phyloP scores from a whole-genome alignment of 2,888 invertebrate species.

The Erpobdella octoculata region DNA sequence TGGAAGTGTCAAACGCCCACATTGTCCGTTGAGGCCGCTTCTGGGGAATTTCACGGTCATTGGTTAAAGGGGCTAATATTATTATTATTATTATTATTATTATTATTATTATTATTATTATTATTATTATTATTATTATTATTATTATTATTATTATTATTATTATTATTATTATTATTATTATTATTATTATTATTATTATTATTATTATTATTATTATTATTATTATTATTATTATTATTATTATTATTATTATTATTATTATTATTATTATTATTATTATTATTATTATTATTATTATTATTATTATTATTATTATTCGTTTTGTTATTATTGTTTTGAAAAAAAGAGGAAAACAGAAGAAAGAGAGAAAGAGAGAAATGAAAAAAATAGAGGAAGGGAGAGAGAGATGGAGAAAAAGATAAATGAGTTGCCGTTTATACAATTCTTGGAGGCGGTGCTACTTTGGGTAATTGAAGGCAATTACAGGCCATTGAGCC shows the following conservation, averaged over 20 bases:
- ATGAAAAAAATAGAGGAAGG: not conserved
- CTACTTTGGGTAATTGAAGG: too few species aligned
- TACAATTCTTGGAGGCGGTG: too few species aligned
- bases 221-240: not conserved
- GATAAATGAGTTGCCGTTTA: not conserved
- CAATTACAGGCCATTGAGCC: too few species aligned
- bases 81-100: conserved; percentile 18
- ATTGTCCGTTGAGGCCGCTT: not conserved
- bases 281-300: conserved; percentile 20
- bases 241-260: not conserved
- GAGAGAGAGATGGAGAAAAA: conserved; percentile 5
- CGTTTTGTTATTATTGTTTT: not conserved
- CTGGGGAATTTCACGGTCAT: not conserved
- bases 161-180: conserved; percentile 22
- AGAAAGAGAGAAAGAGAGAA: conserved; percentile 1
- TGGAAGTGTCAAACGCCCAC: conserved; percentile 2
- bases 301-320: conserved; percentile 18
- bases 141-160: conserved; percentile 24
- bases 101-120: conserved; percentile 5
- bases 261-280: conserved; percentile 25
- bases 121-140: not conserved
- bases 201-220: not conserved
- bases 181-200: conserved; percentile 18
- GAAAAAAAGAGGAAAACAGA: not conserved
- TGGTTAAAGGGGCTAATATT: conserved; percentile 4